These are phyloP conservation scores for Notechis scutatus DNA, from an alignment of 2,113 vertebrate genomes.

Conservation along the genomic window DNA sequence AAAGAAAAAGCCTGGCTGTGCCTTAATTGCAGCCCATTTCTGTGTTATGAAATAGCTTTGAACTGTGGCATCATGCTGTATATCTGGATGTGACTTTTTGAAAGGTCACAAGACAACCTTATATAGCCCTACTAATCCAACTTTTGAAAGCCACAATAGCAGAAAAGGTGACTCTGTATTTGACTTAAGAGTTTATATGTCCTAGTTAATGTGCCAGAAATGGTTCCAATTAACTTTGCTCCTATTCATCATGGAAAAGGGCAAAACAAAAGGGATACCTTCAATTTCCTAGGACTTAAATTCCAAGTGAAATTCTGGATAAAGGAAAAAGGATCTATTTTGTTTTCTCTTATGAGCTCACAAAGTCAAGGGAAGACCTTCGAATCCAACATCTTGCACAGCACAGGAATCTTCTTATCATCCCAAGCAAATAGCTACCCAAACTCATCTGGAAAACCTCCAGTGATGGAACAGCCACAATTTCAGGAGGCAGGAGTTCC, in stretches of 20 bases:
- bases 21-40: not conserved
- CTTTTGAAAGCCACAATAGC: not conserved
- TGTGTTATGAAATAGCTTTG: not conserved
- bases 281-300: not conserved
- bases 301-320: not conserved
- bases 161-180: not conserved
- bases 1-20: not conserved
- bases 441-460: not conserved
- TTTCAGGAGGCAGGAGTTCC: not conserved
- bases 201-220: not conserved
- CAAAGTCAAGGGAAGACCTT: not conserved
- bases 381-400: not conserved
- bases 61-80: not conserved
- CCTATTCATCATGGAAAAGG: not conserved
- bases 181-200: not conserved
- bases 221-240: not conserved
- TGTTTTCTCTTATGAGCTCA: not conserved
- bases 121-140: not conserved
- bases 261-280: not conserved
- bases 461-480: not conserved
- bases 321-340: not conserved
- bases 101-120: not conserved
- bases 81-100: not conserved
- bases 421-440: not conserved
- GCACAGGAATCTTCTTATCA: not conserved